Evolutionary conservation across 2,888 invertebrate species (phyloP).

Genomic region (Tortrix viridana): DNA sequence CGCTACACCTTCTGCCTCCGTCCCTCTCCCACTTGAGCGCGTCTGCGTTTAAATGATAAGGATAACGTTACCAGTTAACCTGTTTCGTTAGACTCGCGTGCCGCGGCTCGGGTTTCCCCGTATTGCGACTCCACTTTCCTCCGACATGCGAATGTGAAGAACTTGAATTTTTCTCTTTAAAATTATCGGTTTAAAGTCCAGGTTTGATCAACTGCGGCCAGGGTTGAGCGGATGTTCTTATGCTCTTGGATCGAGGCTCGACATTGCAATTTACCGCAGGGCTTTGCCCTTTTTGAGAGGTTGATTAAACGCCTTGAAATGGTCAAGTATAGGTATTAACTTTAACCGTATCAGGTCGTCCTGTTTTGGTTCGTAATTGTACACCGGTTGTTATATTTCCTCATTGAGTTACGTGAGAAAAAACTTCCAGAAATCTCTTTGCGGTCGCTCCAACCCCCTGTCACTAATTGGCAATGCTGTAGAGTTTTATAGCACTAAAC

Average conservation of each 20-base stretch:
- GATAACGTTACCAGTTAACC: conserved; percentile 55
- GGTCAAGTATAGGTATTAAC: conserved; percentile 16
- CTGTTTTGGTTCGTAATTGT: conserved; percentile 6
- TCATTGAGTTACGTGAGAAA: conserved; percentile 8
- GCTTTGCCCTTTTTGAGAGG: conserved; percentile 30
- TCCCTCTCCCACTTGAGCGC: conserved; percentile 47
- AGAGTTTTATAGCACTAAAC: conserved; percentile 24
- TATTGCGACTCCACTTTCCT: conserved; percentile 61
- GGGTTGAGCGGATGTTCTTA: conserved; percentile 20
- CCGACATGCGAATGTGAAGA: conserved; percentile 51
- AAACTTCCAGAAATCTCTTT: conserved; percentile 1
- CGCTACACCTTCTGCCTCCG: conserved; percentile 55
- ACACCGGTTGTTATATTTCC: conserved; percentile 8
- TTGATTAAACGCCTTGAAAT: conserved; percentile 19
- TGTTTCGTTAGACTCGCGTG: conserved; percentile 54
- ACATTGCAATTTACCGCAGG: conserved; percentile 31
- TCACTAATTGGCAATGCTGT: conserved; percentile 12
- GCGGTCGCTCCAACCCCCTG: conserved; percentile 6
- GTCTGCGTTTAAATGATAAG: conserved; percentile 40
- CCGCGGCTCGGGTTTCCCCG: conserved; percentile 63
- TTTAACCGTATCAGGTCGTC: conserved; percentile 25
- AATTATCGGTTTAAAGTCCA: conserved; percentile 11
- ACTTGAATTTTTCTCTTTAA: conserved; percentile 16
- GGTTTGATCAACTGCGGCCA: background rate
- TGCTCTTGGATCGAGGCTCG: conserved; percentile 15